Evolutionary conservation across 1,140 invertebrate species (phyloP).

Genomic region (Drosophila mauritiana): DNA sequence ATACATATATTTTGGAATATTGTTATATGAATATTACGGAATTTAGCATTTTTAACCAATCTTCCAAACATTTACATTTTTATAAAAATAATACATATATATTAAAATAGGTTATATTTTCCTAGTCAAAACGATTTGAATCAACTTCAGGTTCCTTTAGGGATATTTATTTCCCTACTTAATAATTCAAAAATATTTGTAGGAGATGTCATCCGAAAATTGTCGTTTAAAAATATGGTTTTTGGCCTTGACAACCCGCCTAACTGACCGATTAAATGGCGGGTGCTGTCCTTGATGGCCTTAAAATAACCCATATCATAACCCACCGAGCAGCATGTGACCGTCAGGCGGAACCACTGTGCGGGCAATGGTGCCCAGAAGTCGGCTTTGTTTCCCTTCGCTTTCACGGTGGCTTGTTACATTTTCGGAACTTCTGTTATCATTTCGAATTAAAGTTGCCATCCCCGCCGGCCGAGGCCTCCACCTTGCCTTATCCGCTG

Average conservation of each 20-base stretch:
- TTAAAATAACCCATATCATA: slow-evolving; percentile 1
- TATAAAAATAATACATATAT: too few relatives aligned
- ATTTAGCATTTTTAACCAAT: too few relatives aligned
- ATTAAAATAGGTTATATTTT: too few relatives aligned
- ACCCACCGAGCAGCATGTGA: slow-evolving; percentile 9
- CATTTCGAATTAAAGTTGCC: slow-evolving; percentile 74
- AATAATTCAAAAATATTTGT: background rate
- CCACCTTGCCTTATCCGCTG: slow-evolving; percentile 40
- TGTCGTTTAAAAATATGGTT: slow-evolving; percentile 10
- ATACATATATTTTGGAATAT: too few relatives aligned
- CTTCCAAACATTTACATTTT: too few relatives aligned
- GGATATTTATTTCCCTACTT: background rate
- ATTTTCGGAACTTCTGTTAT: slow-evolving; percentile 76
- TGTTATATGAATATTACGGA: too few relatives aligned
- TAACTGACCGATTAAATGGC: slow-evolving; percentile 9
- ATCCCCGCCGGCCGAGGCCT: slow-evolving; percentile 9
- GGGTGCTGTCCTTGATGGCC: slow-evolving; percentile 3
- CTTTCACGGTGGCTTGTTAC: slow-evolving; percentile 72
- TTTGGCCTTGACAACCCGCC: slow-evolving; percentile 9
- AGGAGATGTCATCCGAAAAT: slow-evolving; percentile 10
- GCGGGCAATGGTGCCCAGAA: slow-evolving; percentile 12
- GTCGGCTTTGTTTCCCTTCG: slow-evolving; percentile 20
- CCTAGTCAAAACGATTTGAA: too few relatives aligned
- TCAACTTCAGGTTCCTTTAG: too few relatives aligned
- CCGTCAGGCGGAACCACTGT: slow-evolving; percentile 39